Conservation (phyloP, 1,140 invertebrate species). For the Nomia melanderi region DNA sequence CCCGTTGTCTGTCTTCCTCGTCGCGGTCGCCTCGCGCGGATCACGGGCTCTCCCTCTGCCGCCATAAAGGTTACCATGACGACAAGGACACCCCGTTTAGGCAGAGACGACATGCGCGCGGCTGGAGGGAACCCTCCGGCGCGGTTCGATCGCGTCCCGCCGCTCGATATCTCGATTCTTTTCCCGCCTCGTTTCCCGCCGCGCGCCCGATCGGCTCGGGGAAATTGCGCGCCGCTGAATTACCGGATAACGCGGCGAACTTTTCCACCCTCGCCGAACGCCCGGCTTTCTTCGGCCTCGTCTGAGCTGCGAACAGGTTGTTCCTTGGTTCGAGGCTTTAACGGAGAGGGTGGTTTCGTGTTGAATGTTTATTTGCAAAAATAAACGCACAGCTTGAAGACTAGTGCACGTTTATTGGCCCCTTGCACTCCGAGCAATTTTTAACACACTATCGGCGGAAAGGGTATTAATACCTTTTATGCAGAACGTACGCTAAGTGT, state of each 20-base stretch:
- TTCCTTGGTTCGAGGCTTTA: too few species aligned
- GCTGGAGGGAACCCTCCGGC: conserved; percentile 46
- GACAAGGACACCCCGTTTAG: conserved; percentile 60
- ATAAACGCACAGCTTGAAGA: too few species aligned
- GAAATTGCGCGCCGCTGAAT: conserved; percentile 30
- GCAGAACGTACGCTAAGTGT: too few species aligned
- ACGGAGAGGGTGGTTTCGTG: too few species aligned
- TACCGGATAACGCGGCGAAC: background rate
- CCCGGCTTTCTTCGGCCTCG: too few species aligned
- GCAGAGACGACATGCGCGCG: conserved; percentile 54
- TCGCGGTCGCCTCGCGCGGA: background rate
- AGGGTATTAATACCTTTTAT: too few species aligned
- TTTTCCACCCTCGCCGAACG: background rate
- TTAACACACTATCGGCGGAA: too few species aligned
- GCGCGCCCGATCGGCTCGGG: conserved; percentile 25
- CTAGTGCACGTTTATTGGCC: too few species aligned
- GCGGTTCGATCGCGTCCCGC: conserved; percentile 53
- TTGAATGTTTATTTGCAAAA: too few species aligned
- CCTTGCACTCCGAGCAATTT: too few species aligned
- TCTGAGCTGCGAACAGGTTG: too few species aligned
- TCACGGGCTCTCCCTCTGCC: conserved; percentile 24
- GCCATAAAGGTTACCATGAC: conserved; percentile 50
- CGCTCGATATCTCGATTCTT: conserved; percentile 50
- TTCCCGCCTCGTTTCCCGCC: conserved; percentile 41
- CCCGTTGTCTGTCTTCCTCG: background rate